Evolutionary conservation across 2,888 invertebrate species (phyloP).

Genomic region (Melanargia galathea): DNA sequence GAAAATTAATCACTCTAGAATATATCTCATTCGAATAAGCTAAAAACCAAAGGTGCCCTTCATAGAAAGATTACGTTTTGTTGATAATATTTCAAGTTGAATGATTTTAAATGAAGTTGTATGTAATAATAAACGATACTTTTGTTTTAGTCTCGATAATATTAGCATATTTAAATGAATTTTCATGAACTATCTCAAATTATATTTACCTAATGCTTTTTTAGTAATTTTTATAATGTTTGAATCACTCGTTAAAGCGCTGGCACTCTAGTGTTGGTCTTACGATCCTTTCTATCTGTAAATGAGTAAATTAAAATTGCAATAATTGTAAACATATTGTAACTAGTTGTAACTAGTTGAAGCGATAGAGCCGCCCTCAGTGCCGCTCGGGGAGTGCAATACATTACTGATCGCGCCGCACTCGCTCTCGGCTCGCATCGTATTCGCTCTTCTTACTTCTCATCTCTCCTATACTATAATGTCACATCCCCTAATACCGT

Average conservation of each 20-base stretch:
- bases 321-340: constrained; percentile 53
- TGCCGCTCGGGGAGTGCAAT: constrained; percentile 56
- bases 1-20: constrained; percentile 80
- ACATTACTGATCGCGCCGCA: constrained; percentile 55
- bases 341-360: constrained; percentile 37
- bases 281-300: constrained; percentile 69
- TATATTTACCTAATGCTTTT: constrained; percentile 81
- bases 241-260: constrained; percentile 80
- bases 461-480: constrained; percentile 40
- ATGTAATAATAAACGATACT: constrained; percentile 75
- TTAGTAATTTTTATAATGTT: constrained; percentile 79
- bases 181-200: constrained; percentile 80
- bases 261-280: constrained; percentile 81
- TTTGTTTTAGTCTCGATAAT: constrained; percentile 80
- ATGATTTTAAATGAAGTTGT: constrained; percentile 79
- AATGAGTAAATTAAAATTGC: constrained; percentile 58
- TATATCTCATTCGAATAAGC: constrained; percentile 85
- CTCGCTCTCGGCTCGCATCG: constrained; percentile 50
- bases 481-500: constrained; percentile 48
- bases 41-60: constrained; percentile 94
- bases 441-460: constrained; percentile 37
- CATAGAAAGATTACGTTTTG: constrained; percentile 83
- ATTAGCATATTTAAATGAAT: constrained; percentile 78
- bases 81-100: constrained; percentile 81
- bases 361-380: constrained; percentile 56